These are phyloP conservation scores for Oncorhynchus masou DNA, from an alignment of 2,113 vertebrate species.

Conservation along the genomic window DNA sequence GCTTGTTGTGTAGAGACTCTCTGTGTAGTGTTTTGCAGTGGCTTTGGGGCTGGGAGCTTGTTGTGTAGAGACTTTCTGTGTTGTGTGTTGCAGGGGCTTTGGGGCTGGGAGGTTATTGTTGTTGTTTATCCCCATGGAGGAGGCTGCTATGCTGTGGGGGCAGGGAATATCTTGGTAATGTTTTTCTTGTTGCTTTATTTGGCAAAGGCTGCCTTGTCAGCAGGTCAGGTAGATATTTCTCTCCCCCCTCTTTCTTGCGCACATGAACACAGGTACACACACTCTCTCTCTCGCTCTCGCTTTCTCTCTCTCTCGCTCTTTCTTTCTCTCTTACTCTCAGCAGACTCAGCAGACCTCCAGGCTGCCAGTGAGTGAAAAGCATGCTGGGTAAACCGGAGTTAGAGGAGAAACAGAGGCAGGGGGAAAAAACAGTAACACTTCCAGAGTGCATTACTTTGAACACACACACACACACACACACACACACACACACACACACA, in stretches of 20 bases:
- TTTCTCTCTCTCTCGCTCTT: slow-evolving; percentile 30
- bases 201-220: slow-evolving; percentile 65
- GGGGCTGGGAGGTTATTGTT: neutral
- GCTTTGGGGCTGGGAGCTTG: neutral
- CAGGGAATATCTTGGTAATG: slow-evolving; percentile 15
- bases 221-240: slow-evolving; percentile 62
- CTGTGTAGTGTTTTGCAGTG: too few relatives aligned
- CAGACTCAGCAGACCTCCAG: slow-evolving; percentile 69
- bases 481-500: slow-evolving; percentile 19
- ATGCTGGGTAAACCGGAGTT: slow-evolving; percentile 67
- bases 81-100: too few relatives aligned
- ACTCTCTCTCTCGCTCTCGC: slow-evolving; percentile 43
- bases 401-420: slow-evolving; percentile 28
- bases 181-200: slow-evolving; percentile 45
- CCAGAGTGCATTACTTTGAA: neutral
- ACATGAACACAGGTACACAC: neutral
- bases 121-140: neutral
- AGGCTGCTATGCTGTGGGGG: slow-evolving; percentile 26
- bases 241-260: slow-evolving; percentile 17
- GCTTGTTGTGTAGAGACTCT: too few relatives aligned
- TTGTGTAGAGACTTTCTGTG: neutral
- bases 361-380: slow-evolving; percentile 55
- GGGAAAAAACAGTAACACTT: neutral
- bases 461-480: slow-evolving; percentile 33
- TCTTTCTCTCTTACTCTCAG: slow-evolving; percentile 35